These are phyloP conservation scores for Eulemur macaco DNA, from an alignment of 2,113 vertebrate genomes.

Conservation along the genomic window DNA sequence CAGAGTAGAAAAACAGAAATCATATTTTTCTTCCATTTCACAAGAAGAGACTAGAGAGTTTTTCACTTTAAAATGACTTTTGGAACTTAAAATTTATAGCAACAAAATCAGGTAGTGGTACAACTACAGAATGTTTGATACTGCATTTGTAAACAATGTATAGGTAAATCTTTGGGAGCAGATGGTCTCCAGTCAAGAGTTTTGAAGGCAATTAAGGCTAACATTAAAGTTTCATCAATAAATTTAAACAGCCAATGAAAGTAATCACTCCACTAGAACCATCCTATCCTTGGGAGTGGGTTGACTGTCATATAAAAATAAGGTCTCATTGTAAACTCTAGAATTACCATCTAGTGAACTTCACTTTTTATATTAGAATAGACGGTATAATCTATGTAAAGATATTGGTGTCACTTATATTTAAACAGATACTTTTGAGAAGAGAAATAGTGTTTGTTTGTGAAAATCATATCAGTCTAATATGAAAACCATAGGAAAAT, in stretches of 20 bases:
- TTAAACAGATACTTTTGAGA: background rate
- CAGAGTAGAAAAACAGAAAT: background rate
- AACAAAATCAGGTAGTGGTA: background rate
- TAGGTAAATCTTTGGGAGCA: slow-evolving; percentile 17
- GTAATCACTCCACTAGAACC: background rate
- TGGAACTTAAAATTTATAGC: background rate
- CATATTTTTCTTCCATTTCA: background rate
- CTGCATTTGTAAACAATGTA: background rate
- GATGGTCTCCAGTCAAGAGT: slow-evolving; percentile 27
- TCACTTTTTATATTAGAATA: background rate
- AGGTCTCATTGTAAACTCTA: background rate
- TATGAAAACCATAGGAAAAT: background rate
- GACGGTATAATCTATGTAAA: background rate
- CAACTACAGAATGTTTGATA: background rate
- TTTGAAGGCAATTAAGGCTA: slow-evolving; percentile 11
- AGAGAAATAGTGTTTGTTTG: background rate
- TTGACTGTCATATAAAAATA: background rate
- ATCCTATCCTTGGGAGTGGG: background rate
- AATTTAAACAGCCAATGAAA: background rate
- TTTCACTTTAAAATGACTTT: background rate
- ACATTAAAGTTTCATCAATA: slow-evolving; percentile 1
- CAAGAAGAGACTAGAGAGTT: background rate
- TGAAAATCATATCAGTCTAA: background rate
- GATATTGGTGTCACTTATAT: background rate
- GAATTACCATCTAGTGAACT: background rate